A percentile compares a stretch with the other conserved stretches of the same genome.
Evolutionary conservation across 2,113 vertebrate genomes (phyloP).

Genomic region (Triplophysa tibetana): DNA sequence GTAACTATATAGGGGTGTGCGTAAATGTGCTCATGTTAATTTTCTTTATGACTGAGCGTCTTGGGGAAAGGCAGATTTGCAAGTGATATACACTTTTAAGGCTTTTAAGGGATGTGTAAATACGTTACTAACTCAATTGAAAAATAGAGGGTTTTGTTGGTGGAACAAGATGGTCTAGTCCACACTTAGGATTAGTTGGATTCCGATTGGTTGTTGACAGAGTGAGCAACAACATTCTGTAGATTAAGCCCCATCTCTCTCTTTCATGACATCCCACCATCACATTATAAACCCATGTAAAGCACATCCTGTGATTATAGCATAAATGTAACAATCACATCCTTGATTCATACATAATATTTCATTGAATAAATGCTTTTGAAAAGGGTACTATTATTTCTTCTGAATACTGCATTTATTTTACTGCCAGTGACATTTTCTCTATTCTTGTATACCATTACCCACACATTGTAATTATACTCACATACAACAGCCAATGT

Average conservation of each 20-base stretch:
- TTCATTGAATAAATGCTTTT: too few species aligned
- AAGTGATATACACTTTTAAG: not conserved
- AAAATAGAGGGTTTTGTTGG: slow-evolving; percentile 26
- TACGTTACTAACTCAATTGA: not conserved
- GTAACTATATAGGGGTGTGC: slow-evolving; percentile 9
- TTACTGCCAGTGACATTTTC: not conserved
- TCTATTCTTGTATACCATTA: slow-evolving; percentile 6
- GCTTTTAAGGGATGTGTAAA: not conserved
- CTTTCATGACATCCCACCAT: not conserved
- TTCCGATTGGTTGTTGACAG: not conserved
- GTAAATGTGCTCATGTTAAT: not conserved
- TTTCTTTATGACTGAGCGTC: not conserved
- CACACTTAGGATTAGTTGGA: slow-evolving; percentile 7
- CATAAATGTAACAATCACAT: not conserved
- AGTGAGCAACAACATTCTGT: not conserved
- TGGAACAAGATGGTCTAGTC: not conserved
- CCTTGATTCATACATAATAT: too few species aligned
- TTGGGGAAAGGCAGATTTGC: not conserved
- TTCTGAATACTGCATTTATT: not conserved
- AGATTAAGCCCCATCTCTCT: not conserved
- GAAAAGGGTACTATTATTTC: not conserved
- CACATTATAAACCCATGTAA: not conserved
- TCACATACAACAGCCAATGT: slow-evolving; percentile 13
- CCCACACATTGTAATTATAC: not conserved
- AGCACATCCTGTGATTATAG: not conserved